These are phyloP conservation scores for Cottus gobio DNA, from an alignment of 2,113 vertebrate species.

Conservation along the genomic window DNA sequence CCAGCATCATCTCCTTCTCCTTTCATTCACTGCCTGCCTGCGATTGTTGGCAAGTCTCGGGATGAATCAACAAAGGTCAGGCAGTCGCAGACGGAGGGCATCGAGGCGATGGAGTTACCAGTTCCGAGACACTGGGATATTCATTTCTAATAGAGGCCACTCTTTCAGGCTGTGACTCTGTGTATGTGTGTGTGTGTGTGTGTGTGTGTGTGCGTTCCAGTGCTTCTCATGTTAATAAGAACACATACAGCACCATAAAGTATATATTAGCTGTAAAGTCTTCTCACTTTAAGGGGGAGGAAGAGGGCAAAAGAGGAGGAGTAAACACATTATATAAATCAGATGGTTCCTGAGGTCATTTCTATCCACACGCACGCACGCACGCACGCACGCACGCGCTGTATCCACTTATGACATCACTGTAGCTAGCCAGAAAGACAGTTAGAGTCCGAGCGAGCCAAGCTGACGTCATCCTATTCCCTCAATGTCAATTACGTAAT, in stretches of 20 bases:
- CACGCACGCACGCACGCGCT: constrained; percentile 41
- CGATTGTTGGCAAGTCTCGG: constrained; percentile 22
- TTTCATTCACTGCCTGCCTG: constrained; percentile 58
- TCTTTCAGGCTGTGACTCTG: constrained; percentile 11
- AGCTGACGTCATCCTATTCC: constrained; percentile 78
- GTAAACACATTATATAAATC: constrained; percentile 61
- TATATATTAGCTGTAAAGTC: constrained; percentile 32
- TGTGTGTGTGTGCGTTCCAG: not conserved
- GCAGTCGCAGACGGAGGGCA: constrained; percentile 59
- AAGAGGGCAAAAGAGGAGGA: constrained; percentile 8
- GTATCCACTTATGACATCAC: constrained; percentile 77
- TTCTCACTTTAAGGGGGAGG: constrained; percentile 26
- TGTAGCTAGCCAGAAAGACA: constrained; percentile 71
- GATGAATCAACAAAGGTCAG: constrained; percentile 69
- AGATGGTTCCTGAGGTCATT: constrained; percentile 60
- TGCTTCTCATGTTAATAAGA: constrained; percentile 6
- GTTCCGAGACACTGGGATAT: constrained; percentile 47
- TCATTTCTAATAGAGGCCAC: constrained; percentile 52
- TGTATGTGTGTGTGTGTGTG: not conserved
- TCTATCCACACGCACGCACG: constrained; percentile 46
- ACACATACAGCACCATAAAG: constrained; percentile 26
- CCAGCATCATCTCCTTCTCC: constrained; percentile 35
- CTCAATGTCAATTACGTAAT: constrained; percentile 81
- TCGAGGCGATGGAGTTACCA: constrained; percentile 60
- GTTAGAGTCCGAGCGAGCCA: constrained; percentile 56